Evolutionary conservation across 2,113 vertebrate species (phyloP), one percentile per base, ranked within the genome.

Genomic region (Siphamia tubifer): DNA sequence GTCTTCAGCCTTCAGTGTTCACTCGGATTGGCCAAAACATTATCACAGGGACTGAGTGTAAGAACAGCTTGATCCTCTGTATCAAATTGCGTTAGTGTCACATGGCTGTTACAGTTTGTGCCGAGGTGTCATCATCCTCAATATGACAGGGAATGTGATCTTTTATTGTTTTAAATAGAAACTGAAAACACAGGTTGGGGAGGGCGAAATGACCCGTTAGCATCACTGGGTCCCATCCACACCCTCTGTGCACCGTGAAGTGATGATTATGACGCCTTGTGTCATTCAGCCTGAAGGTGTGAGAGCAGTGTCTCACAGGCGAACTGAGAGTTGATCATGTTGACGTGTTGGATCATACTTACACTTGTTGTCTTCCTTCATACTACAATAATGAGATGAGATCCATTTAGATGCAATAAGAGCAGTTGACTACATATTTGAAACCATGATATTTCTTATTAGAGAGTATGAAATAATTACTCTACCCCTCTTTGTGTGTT

Each of bases 161-260:
- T 34, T 68, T 55, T 68, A 32, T 21, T 60, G 76, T 27, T 54
- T 38, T 17, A 42, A 61, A 82, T 71, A 15, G 44, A 43, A 79
- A 15, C 31, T 83, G 84, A 89, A 81, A 71, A 68, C 42, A 1
- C 54, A 69, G 43, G 70, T 84, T 69, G 66, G 36, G 9, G 0
- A n/a, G 69, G 56, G 56, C 48, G 32, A 21, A 61, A 28, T 21
- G 40, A 49, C 27, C 56, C 1, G 8, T 20, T 20, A 35, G 54
- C 65, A 31, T 57, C 12, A 6, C 23, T 1, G n/a, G 49, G 38
- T 40, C 53, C 21, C 1, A 8, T 25, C 6, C 36, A 13, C 76
- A 42, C 51, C 45, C 69, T 53, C 7, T 8, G 48, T 54, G 55
- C 55, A 13, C 16, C 52, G 15, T 1, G 17, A 42, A 20, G 71